Evolutionary conservation across 1,140 invertebrate species (phyloP), one percentile per base, ranked within the genome.

Genomic region (Akabosia matsudoensis): DNA sequence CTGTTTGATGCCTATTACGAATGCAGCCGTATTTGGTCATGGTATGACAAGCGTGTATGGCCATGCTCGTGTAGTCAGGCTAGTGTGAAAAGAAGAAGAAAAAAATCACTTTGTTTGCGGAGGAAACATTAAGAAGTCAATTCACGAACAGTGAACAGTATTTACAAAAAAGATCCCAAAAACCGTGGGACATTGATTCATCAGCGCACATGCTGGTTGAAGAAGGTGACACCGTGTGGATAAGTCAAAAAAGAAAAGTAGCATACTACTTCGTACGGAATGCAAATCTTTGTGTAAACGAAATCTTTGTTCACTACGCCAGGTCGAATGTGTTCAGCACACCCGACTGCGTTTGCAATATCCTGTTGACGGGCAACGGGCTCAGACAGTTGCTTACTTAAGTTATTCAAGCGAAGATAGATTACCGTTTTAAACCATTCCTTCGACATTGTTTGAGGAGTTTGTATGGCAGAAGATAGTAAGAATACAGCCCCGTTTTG

Each of bases 1-100:
- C 37, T 45, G 37, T 45, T 45, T 7, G 37, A 45, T 45, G 54
- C 7, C 10, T 56, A 56, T 56, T 56, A 56, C 24, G 3, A 22
- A 7, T 56, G 54, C 22, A n/a, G 37, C 54, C 54, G 7, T 56
- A 56, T 56, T 56, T 56, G 54, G 54, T 56, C 54, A 56, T 56
- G 54, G 24, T 22, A 13, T 56, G 54, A 56, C 54, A 56, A 56
- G 54, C 54, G 10, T n/a, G n/a, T 22, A 56, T 13, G 54, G 24
- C 54, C 7, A 10, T 45, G 18, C 37, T 45, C 37, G 18, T 45
- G 18, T 18, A 56, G 54, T 56, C 4, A 13, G 24, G 24, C 13
- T 22, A 24, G 54, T 56, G 54, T 56, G 22, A 56, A 56, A 24
- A 22, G n/a, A 56, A 13, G 10, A 56, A 56, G 7, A 56, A 56